Conservation (phyloP, 2,888 invertebrate genomes). For the Antheraea yamamai region DNA sequence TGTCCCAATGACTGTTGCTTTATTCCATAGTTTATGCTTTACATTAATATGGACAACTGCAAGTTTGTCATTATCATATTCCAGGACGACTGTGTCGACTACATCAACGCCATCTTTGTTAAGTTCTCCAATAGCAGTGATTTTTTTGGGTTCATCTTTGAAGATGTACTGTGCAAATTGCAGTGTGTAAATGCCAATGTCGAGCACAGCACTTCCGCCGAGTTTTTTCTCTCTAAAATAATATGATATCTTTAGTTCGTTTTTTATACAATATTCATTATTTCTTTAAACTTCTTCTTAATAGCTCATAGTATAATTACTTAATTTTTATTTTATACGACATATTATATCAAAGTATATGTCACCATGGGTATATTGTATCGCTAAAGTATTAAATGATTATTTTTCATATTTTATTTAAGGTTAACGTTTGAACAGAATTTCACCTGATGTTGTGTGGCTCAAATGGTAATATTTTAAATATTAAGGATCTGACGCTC, state of each 20-base stretch:
- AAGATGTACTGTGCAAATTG: constrained; percentile 88
- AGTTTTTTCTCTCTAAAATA: constrained; percentile 83
- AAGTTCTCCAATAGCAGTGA: constrained; percentile 86
- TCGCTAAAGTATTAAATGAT: no score
- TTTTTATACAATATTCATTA: neutral
- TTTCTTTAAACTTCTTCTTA: neutral
- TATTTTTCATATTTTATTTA: no score
- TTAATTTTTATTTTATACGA: no score
- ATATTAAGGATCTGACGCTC: no score
- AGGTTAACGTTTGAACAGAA: no score
- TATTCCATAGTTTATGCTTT: constrained; percentile 78
- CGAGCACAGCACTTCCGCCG: constrained; percentile 90
- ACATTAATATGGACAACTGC: constrained; percentile 83
- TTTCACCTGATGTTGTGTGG: no score
- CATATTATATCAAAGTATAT: no score
- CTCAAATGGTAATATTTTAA: no score
- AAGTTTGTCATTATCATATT: constrained; percentile 83
- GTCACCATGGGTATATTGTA: no score
- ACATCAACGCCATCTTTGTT: constrained; percentile 88
- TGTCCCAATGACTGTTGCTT: constrained; percentile 84
- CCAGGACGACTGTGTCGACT: constrained; percentile 82
- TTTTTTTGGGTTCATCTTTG: constrained; percentile 85
- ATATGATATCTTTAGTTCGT: neutral
- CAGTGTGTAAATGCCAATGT: constrained; percentile 89
- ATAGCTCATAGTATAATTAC: no score